Percentiles rank a stretch among this genome's conserved stretches.
phyloP scores from a whole-genome alignment of 2,113 vertebrate genomes.

The Semicossyphus pulcher region DNA sequence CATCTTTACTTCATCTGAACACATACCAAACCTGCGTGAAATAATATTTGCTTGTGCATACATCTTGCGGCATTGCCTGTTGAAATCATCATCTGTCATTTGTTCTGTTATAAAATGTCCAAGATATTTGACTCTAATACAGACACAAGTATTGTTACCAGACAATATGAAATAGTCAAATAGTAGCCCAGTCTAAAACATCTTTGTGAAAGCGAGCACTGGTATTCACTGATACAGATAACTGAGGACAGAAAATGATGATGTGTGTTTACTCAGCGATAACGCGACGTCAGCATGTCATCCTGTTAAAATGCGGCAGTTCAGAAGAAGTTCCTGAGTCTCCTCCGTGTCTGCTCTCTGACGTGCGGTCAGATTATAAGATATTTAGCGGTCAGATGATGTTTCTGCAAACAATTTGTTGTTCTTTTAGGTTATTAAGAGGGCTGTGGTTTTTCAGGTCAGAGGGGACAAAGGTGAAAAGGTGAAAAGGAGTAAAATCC shows the following conservation, averaged over 20 bases:
- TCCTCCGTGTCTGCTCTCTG: not conserved
- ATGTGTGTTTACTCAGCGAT: not conserved
- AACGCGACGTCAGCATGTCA: not conserved
- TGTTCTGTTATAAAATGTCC: too few relatives aligned
- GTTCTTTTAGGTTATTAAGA: not conserved
- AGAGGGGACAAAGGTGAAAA: not conserved
- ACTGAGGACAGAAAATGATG: not conserved
- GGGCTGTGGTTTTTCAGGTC: not conserved
- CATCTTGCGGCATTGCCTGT: too few relatives aligned
- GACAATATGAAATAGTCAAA: too few relatives aligned
- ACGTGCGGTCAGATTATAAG: rapidly evolving
- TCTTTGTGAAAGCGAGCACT: too few relatives aligned
- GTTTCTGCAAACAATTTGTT: not conserved
- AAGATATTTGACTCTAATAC: too few relatives aligned
- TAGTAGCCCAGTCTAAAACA: too few relatives aligned
- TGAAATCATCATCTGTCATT: too few relatives aligned
- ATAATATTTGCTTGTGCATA: too few relatives aligned
- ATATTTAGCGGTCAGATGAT: not conserved
- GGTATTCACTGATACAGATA: not conserved
- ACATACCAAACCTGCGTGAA: too few relatives aligned
- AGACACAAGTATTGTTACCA: too few relatives aligned
- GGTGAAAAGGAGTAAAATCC: not conserved
- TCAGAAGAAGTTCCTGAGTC: not conserved
- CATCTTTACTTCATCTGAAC: too few relatives aligned
- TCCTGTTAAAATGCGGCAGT: not conserved